phyloP scores from a whole-genome alignment of 1,140 invertebrate species.

The Drosophila insularis region DNA sequence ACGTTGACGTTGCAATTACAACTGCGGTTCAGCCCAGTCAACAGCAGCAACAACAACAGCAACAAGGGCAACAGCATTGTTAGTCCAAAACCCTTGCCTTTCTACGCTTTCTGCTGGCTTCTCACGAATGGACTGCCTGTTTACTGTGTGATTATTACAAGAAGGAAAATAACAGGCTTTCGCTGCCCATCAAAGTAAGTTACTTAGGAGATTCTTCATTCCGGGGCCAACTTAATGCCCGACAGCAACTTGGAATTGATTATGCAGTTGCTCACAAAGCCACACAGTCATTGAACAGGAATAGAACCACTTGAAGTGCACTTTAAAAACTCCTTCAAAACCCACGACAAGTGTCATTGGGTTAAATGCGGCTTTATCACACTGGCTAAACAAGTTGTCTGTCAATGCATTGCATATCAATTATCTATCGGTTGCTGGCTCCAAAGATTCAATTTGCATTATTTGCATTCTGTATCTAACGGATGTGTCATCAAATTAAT shows the following conservation, averaged over 20 bases:
- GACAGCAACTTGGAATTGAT: conserved; percentile 2
- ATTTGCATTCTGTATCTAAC: conserved; percentile 18
- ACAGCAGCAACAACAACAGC: not conserved
- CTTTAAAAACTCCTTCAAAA: conserved; percentile 50
- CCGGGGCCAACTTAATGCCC: conserved; percentile 47
- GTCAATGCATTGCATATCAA: conserved; percentile 50
- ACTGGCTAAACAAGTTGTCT: conserved; percentile 49
- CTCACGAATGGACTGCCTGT: conserved; percentile 47
- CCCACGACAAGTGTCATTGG: conserved; percentile 40
- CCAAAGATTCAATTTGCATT: conserved; percentile 28
- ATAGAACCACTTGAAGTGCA: conserved; percentile 46
- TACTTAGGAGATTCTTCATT: conserved; percentile 61
- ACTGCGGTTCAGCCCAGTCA: conserved; percentile 27
- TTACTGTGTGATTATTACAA: conserved; percentile 79
- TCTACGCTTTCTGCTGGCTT: conserved; percentile 30
- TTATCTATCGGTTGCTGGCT: conserved; percentile 18
- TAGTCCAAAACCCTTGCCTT: conserved; percentile 64
- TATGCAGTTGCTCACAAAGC: conserved; percentile 19
- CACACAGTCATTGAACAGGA: conserved; percentile 53
- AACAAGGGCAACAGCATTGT: conserved; percentile 29
- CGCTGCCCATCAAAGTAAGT: conserved; percentile 62
- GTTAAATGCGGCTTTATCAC: conserved; percentile 35
- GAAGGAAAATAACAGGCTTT: conserved; percentile 77
- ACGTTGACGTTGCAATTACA: conserved; percentile 79
- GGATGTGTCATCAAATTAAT: conserved; percentile 47